Conservation (phyloP, 2,888 invertebrate species). For the Brenthis daphne region DNA sequence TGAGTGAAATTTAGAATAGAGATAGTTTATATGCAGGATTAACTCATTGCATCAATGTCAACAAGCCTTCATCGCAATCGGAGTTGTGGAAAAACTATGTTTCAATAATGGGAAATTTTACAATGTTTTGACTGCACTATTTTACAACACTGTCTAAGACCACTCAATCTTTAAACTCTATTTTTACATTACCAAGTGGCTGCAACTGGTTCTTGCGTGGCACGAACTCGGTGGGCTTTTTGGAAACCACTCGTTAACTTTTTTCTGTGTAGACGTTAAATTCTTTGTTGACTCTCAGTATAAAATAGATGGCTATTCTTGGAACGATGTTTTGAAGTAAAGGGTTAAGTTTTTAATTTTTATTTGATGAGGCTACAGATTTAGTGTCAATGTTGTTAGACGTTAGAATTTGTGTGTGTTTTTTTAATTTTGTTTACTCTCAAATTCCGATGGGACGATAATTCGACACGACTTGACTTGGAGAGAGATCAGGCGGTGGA, state of each 20-base stretch:
- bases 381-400: not conserved
- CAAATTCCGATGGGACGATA: too few species aligned
- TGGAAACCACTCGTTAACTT: slow-evolving; percentile 20
- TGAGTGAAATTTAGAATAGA: too few species aligned
- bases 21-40: too few species aligned
- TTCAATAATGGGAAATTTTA: too few species aligned
- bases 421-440: too few species aligned
- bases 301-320: slow-evolving; percentile 7
- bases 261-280: slow-evolving; percentile 10
- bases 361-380: too few species aligned
- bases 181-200: slow-evolving; percentile 28
- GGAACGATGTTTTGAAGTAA: slow-evolving; percentile 5
- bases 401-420: too few species aligned
- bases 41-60: too few species aligned
- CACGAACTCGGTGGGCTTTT: slow-evolving; percentile 13
- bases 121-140: slow-evolving; percentile 1
- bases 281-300: slow-evolving; percentile 17
- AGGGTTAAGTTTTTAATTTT: not conserved
- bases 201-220: slow-evolving; percentile 29
- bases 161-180: slow-evolving; percentile 5
- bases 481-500: too few species aligned
- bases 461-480: too few species aligned
- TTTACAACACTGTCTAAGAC: not conserved
- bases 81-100: too few species aligned
- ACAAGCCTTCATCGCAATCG: too few species aligned